Evolutionary conservation across 2,797 vertebrate genomes (phyloP).

Genomic region (Acipenser transmontanus): DNA sequence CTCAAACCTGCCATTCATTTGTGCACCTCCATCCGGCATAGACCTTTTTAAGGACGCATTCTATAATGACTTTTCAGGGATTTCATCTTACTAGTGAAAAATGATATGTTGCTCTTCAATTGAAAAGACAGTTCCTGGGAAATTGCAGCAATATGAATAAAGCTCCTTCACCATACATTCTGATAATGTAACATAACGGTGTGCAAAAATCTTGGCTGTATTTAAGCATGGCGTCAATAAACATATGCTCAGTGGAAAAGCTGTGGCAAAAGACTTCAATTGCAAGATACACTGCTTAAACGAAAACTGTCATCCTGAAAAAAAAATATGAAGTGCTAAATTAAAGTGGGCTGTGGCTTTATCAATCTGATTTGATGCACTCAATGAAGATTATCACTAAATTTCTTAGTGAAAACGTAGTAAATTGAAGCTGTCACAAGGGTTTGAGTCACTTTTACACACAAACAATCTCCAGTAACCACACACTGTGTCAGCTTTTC

Average conservation of each 20-base stretch:
- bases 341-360: neutral
- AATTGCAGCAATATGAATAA: no score
- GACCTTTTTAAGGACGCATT: no score
- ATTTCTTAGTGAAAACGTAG: neutral
- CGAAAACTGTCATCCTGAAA: neutral
- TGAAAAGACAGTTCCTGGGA: no score
- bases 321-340: neutral
- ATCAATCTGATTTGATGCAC: neutral
- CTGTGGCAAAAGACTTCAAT: neutral
- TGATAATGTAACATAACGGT: neutral
- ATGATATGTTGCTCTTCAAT: no score
- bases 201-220: neutral
- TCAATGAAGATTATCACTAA: neutral
- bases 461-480: slow-evolving; percentile 5
- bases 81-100: no score
- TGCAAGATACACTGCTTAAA: neutral
- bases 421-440: neutral
- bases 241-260: neutral
- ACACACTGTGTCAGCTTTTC: neutral
- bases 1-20: no score
- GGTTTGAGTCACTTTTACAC: slow-evolving; percentile 17
- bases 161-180: no score
- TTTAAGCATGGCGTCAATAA: slow-evolving; percentile 5
- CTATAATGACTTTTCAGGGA: no score
- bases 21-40: no score